Percentiles rank a stretch among this genome's conserved stretches.
These are phyloP conservation scores for Arothron firmamentum DNA, from an alignment of 2,113 vertebrate species.

Conservation along the genomic window DNA sequence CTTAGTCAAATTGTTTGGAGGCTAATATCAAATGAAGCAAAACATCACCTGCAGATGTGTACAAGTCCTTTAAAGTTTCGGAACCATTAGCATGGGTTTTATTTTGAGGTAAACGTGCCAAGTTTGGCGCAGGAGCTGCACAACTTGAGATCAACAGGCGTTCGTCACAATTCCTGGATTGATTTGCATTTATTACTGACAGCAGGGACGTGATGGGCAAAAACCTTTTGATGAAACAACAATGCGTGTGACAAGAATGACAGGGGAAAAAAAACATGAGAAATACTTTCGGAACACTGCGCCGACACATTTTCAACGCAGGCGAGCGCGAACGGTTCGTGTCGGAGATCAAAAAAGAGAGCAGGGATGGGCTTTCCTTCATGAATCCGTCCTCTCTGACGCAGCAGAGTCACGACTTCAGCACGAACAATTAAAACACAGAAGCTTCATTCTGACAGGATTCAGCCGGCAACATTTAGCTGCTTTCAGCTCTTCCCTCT, in stretches of 20 bases:
- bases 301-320: conserved; percentile 18
- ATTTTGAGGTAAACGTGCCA: no score
- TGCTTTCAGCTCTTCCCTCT: not conserved
- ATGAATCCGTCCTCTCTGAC: not conserved
- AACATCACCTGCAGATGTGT: conserved; percentile 3
- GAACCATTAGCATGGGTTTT: no score
- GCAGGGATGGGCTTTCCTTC: not conserved
- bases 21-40: conserved; percentile 47
- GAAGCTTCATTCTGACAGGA: no score
- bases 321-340: conserved; percentile 17
- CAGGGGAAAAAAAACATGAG: conserved; percentile 10
- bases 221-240: conserved; percentile 44
- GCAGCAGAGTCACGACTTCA: no score
- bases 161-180: conserved; percentile 14
- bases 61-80: conserved; percentile 6
- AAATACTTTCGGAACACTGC: conserved; percentile 26
- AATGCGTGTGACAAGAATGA: conserved; percentile 8
- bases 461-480: not conserved
- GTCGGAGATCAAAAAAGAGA: conserved; percentile 11
- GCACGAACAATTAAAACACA: no score
- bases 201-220: conserved; percentile 45
- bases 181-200: conserved; percentile 61
- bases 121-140: no score
- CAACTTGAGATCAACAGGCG: no score
- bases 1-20: conserved; percentile 40